Conservation (phyloP, 2,797 vertebrate genomes). For the Serranus cabrilla region DNA sequence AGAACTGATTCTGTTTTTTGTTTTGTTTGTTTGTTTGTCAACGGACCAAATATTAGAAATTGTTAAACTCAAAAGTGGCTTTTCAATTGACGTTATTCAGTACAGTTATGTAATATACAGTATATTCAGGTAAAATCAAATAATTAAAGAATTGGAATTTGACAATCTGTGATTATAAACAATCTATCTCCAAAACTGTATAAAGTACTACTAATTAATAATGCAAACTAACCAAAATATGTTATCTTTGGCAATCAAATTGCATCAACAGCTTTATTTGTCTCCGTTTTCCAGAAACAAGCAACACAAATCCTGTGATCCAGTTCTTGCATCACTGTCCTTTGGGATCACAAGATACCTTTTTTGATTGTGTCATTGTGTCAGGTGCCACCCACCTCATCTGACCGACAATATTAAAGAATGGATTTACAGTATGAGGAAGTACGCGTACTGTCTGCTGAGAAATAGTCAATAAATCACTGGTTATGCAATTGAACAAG, state of each 20-base stretch:
- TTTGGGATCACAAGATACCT: neutral
- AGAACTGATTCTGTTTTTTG: neutral
- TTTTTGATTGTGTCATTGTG: slow-evolving; percentile 4
- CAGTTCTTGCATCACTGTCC: neutral
- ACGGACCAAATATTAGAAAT: neutral
- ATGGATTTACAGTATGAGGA: slow-evolving; percentile 35
- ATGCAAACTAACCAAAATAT: neutral
- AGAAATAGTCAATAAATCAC: slow-evolving; percentile 26
- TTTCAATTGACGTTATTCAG: neutral
- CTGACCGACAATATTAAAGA: neutral
- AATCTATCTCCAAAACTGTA: neutral
- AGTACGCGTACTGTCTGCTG: slow-evolving; percentile 26
- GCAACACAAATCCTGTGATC: neutral
- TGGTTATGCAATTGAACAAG: slow-evolving; percentile 2
- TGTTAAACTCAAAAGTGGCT: neutral
- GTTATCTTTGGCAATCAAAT: neutral
- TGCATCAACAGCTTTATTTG: neutral
- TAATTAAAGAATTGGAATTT: neutral
- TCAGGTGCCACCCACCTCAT: neutral
- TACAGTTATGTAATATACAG: neutral
- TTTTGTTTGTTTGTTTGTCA: too few species aligned
- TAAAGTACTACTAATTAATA: too few species aligned
- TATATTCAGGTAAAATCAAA: neutral
- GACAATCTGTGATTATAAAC: neutral
- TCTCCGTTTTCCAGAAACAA: neutral